Conservation (phyloP, 2,888 invertebrate species). For the Listrodromus nycthemerus region DNA sequence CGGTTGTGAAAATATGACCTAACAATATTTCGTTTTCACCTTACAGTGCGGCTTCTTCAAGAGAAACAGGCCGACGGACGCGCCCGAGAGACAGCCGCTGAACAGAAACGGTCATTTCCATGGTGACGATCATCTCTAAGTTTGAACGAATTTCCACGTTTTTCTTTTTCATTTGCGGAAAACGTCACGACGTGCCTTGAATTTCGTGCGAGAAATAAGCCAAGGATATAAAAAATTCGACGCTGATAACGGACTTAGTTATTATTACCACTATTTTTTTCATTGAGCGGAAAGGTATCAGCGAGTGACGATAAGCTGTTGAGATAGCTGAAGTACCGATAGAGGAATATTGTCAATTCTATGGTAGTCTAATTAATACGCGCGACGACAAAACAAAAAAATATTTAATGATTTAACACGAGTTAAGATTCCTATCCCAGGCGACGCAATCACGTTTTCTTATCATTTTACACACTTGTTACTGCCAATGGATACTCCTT, state of each 20-base stretch:
- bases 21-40: conserved; percentile 53
- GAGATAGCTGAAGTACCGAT: conserved; percentile 4
- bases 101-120: conserved; percentile 89
- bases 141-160: conserved; percentile 26
- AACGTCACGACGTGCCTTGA: conserved; percentile 66
- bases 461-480: conserved; percentile 56
- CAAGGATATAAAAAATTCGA: conserved; percentile 23
- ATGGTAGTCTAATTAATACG: conserved; percentile 42
- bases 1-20: background rate
- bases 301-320: conserved; percentile 23
- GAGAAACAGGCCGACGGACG: conserved; percentile 92
- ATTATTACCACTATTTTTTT: background rate
- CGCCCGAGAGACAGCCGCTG: conserved; percentile 93
- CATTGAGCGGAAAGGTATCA: conserved; percentile 29
- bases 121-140: conserved; percentile 75
- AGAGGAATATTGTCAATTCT: conserved; percentile 44
- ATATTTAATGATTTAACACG: conserved; percentile 28
- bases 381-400: conserved; percentile 20
- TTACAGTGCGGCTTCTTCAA: conserved; percentile 97
- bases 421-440: conserved; percentile 29
- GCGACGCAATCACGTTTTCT: conserved; percentile 39
- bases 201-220: conserved; percentile 46
- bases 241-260: conserved; percentile 21
- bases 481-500: conserved; percentile 82
- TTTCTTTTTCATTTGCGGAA: conserved; percentile 25